Conservation (phyloP, 2,113 vertebrate species). For the Nettapus auritus region DNA sequence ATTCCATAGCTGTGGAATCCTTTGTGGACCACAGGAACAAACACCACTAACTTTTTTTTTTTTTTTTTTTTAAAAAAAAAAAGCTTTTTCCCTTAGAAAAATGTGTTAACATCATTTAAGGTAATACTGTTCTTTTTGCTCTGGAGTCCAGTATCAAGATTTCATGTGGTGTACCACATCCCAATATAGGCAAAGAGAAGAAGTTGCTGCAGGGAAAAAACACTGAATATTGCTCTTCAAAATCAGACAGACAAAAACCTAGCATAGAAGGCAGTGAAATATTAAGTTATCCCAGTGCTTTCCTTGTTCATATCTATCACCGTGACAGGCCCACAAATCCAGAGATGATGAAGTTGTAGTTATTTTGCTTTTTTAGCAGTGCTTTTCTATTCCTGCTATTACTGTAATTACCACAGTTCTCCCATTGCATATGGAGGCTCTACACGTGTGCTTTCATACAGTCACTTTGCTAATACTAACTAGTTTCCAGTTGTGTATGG, state of each 20-base stretch:
- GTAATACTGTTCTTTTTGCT: background rate
- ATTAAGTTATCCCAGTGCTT: background rate
- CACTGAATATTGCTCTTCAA: background rate
- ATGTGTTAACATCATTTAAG: background rate
- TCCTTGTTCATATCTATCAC: background rate
- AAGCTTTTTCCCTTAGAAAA: background rate
- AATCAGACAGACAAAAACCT: background rate
- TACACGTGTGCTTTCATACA: accelerated
- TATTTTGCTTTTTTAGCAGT: background rate
- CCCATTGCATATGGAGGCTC: background rate
- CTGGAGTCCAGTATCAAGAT: background rate
- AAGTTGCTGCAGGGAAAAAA: background rate
- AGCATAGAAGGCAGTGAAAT: background rate
- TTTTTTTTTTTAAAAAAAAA: too few relatives aligned
- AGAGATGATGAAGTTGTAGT: background rate
- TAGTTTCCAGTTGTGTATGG: accelerated
- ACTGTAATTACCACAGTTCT: background rate
- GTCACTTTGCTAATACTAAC: background rate
- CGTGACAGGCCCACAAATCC: too few relatives aligned
- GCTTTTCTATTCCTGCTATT: background rate
- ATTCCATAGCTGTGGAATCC: conserved; percentile 31
- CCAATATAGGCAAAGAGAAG: background rate
- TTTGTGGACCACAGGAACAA: background rate
- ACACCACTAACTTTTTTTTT: too few relatives aligned
- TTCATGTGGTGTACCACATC: background rate